Evolutionary conservation across 1,140 invertebrate species (phyloP).

Genomic region (Riptortus pedestris): DNA sequence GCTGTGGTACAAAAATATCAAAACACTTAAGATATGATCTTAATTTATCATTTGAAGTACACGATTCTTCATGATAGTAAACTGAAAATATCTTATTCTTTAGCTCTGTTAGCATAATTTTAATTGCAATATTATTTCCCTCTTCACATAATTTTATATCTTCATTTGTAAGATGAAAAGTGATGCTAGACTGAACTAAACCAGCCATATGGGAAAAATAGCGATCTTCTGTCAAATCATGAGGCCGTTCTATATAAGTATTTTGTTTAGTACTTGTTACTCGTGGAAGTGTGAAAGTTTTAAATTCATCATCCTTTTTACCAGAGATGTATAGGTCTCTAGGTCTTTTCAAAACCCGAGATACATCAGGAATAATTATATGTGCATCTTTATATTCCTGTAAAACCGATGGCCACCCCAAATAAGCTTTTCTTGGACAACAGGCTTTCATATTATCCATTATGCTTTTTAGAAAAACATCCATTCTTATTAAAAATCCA

Average conservation of each 20-base stretch:
- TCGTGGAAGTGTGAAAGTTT: conserved; percentile 24
- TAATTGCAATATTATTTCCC: conserved; percentile 24
- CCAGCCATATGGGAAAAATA: conserved; percentile 28
- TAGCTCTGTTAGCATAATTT: conserved; percentile 27
- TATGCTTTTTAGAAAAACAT: conserved; percentile 25
- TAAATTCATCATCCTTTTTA: conserved; percentile 21
- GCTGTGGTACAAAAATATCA: conserved; percentile 23
- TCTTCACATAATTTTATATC: conserved; percentile 27
- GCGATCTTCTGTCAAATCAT: conserved; percentile 28
- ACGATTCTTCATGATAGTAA: conserved; percentile 28
- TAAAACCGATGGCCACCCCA: conserved; percentile 25
- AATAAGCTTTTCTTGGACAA: conserved; percentile 25
- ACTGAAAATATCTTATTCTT: conserved; percentile 27
- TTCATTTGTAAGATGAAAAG: conserved; percentile 27
- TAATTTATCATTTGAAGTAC: conserved; percentile 19
- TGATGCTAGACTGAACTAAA: conserved; percentile 28
- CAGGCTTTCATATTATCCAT: conserved; percentile 26
- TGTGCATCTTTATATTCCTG: conserved; percentile 24
- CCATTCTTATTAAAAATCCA: conserved; percentile 28
- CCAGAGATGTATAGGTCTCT: conserved; percentile 19
- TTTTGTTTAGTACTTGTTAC: conserved; percentile 26
- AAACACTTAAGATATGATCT: conserved; percentile 27
- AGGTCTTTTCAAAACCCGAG: conserved; percentile 30
- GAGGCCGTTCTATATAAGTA: conserved; percentile 29
- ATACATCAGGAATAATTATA: conserved; percentile 32